phyloP scores from a whole-genome alignment of 53 echinoderm and acorn worm genomes.

The Holothuria leucospilota region DNA sequence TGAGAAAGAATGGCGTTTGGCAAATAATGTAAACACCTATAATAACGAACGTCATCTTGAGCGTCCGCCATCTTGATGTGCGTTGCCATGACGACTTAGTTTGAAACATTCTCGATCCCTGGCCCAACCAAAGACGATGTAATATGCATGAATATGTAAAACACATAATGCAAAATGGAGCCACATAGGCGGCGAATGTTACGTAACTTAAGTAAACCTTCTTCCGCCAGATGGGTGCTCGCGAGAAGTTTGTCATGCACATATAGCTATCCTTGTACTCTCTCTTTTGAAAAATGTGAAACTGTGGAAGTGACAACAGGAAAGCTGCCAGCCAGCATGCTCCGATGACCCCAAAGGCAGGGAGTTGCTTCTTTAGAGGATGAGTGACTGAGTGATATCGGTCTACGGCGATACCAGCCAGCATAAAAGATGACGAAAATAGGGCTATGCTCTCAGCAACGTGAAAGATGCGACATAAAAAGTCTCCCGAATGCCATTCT shows the following conservation, averaged over 20 bases:
- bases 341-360: slow-evolving; percentile 72
- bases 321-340: slow-evolving; percentile 72
- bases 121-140: slow-evolving; percentile 78
- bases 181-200: slow-evolving; percentile 74
- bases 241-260: slow-evolving; percentile 73
- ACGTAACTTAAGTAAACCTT: slow-evolving; percentile 79
- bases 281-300: slow-evolving; percentile 71
- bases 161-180: slow-evolving; percentile 83
- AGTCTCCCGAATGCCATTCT: slow-evolving; percentile 76
- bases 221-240: slow-evolving; percentile 50
- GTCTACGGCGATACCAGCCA: slow-evolving; percentile 90
- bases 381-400: slow-evolving; percentile 90
- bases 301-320: slow-evolving; percentile 77
- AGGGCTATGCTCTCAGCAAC: slow-evolving; percentile 81
- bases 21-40: slow-evolving; percentile 90
- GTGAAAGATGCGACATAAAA: slow-evolving; percentile 73
- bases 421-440: slow-evolving; percentile 92
- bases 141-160: slow-evolving; percentile 85
- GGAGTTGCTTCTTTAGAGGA: slow-evolving; percentile 81
- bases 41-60: slow-evolving; percentile 98
- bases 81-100: slow-evolving; percentile 88
- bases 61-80: slow-evolving; percentile 85
- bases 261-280: slow-evolving; percentile 24
- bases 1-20: slow-evolving; percentile 85
- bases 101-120: slow-evolving; percentile 82